A percentile compares a stretch with the other conserved stretches of the same genome.
Conservation (phyloP, 2,797 vertebrate genomes). For the Schizopygopsis malacanthus region DNA sequence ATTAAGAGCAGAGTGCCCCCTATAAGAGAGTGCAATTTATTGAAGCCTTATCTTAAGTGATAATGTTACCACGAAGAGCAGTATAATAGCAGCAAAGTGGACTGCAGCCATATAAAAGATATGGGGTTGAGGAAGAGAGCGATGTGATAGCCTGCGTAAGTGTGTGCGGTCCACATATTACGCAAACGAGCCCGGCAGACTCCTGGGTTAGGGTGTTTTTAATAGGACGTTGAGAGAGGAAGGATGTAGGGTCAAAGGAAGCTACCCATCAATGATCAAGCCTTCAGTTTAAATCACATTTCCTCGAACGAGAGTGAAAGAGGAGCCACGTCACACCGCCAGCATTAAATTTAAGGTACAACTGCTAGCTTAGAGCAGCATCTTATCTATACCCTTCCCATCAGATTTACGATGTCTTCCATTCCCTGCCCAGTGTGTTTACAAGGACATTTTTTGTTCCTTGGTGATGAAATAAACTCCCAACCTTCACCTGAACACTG, state of each 20-base stretch:
- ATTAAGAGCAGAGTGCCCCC: conserved; percentile 77
- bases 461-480: not conserved
- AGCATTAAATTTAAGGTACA: conserved; percentile 9
- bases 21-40: conserved; percentile 79
- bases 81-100: conserved; percentile 74
- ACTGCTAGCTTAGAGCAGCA: not conserved
- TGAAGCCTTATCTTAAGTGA: conserved; percentile 80
- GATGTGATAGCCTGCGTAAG: conserved; percentile 64
- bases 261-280: not conserved
- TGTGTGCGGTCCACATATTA: conserved; percentile 60
- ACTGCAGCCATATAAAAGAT: conserved; percentile 66
- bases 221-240: conserved; percentile 19
- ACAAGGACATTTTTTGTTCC: not conserved
- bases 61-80: conserved; percentile 77
- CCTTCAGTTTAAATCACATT: conserved; percentile 17
- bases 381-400: not conserved
- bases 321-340: not conserved
- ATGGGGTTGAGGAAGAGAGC: conserved; percentile 61
- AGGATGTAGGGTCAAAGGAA: conserved; percentile 15
- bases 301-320: not conserved
- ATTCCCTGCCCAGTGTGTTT: not conserved
- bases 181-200: not conserved
- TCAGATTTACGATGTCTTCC: not conserved
- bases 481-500: not conserved
- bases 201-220: conserved; percentile 49